Evolutionary conservation across 2,797 vertebrate species (phyloP).

Genomic region (Cyclura pinguis): DNA sequence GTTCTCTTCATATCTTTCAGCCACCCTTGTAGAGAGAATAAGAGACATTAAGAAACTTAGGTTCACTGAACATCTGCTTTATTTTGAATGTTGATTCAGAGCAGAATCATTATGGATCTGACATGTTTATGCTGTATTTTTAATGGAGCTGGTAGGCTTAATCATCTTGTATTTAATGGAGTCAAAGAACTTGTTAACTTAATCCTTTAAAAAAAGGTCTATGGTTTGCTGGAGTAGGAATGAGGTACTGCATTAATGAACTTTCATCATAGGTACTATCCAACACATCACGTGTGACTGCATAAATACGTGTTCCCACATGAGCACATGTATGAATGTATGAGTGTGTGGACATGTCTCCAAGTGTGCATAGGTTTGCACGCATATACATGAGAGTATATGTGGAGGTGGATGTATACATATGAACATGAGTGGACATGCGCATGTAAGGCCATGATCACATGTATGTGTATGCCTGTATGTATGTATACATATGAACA

Average conservation of each 20-base stretch:
- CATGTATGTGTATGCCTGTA: background rate
- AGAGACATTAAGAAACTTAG: background rate
- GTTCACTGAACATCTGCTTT: background rate
- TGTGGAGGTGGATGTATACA: background rate
- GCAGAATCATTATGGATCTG: background rate
- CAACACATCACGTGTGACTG: background rate
- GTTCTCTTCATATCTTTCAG: slow-evolving; percentile 88
- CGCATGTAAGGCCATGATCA: too few relatives aligned
- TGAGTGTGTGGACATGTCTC: background rate
- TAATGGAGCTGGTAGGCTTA: background rate
- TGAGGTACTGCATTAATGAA: background rate
- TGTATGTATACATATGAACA: background rate
- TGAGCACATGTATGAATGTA: background rate
- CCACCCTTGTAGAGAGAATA: slow-evolving; percentile 82
- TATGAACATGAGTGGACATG: background rate
- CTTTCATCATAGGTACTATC: background rate
- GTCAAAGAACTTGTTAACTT: background rate
- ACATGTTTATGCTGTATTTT: background rate
- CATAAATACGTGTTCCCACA: background rate
- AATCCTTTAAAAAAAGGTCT: background rate
- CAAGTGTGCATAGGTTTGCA: background rate
- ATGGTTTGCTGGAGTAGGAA: too few relatives aligned
- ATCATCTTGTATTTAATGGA: background rate
- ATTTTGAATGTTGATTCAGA: background rate
- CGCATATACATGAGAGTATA: background rate